Conservation (phyloP, 2,888 invertebrate genomes). For the Colostygia pectinataria region DNA sequence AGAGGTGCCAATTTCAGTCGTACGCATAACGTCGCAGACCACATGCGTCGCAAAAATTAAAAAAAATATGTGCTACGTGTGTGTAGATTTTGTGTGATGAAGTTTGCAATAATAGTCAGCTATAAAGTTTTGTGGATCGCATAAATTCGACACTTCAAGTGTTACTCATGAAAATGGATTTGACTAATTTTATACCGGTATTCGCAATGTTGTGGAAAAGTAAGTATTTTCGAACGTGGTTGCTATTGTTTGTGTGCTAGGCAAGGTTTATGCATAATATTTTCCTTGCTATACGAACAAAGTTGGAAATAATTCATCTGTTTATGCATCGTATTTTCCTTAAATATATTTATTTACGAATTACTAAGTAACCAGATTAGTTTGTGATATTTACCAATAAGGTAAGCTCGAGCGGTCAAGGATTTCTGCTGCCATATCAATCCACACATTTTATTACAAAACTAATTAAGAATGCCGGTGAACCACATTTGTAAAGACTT, state of each 20-base stretch:
- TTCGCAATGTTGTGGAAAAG: constrained; percentile 64
- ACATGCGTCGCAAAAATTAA: constrained; percentile 49
- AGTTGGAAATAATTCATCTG: no score
- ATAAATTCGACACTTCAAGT: constrained; percentile 14
- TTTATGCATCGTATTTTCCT: background rate
- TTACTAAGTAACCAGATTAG: background rate
- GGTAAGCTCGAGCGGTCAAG: constrained; percentile 31
- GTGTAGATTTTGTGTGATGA: constrained; percentile 35
- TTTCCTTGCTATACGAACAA: background rate
- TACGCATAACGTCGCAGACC: constrained; percentile 49
- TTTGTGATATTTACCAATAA: constrained; percentile 7
- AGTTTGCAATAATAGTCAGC: constrained; percentile 17
- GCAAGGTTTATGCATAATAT: background rate
- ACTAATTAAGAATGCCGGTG: constrained; percentile 4
- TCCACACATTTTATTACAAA: constrained; percentile 12
- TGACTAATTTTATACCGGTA: constrained; percentile 53
- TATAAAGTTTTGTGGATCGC: constrained; percentile 20
- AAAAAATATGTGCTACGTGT: constrained; percentile 34
- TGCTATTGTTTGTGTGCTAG: background rate
- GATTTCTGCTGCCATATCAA: constrained; percentile 22
- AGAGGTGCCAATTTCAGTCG: constrained; percentile 62
- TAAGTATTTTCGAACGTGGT: constrained; percentile 48
- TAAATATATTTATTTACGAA: background rate
- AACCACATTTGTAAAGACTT: constrained; percentile 4
- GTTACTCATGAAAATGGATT: constrained; percentile 61